Conservation (phyloP, 2,888 invertebrate genomes). For the Dugesia japonica region DNA sequence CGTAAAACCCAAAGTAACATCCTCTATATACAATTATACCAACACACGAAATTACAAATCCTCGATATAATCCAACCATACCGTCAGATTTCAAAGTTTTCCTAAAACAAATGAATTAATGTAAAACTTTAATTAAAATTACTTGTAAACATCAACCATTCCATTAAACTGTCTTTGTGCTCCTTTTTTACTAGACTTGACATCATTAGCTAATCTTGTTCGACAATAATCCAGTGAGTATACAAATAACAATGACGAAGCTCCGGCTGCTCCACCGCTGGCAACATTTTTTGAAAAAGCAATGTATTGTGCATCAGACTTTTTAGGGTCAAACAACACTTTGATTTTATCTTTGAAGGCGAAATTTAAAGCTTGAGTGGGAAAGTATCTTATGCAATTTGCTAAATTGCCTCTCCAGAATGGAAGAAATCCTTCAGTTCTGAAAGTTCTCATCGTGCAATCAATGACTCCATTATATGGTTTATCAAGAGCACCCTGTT, state of each 20-base stretch:
- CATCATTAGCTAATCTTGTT: constrained; percentile 47
- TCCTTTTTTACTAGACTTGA: constrained; percentile 42
- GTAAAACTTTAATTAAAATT: background rate
- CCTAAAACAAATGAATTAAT: constrained; percentile 23
- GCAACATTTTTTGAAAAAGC: constrained; percentile 60
- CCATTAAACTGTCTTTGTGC: constrained; percentile 69
- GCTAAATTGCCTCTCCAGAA: constrained; percentile 84
- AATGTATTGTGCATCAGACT: constrained; percentile 40
- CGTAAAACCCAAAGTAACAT: constrained; percentile 49
- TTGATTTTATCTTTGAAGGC: constrained; percentile 67
- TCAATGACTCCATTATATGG: constrained; percentile 67
- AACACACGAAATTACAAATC: constrained; percentile 47
- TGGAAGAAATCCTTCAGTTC: constrained; percentile 47
- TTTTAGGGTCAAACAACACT: constrained; percentile 55
- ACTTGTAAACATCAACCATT: constrained; percentile 64
- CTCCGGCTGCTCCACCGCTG: constrained; percentile 47
- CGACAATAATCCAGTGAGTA: constrained; percentile 48
- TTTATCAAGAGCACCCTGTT: constrained; percentile 53
- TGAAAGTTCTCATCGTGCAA: constrained; percentile 46
- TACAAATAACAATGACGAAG: constrained; percentile 47
- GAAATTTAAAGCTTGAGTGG: constrained; percentile 50
- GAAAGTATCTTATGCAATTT: constrained; percentile 64
- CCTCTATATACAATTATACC: constrained; percentile 49
- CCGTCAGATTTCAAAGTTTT: constrained; percentile 47
- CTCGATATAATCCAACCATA: constrained; percentile 46